Evolutionary conservation across 2,797 vertebrate species (phyloP).

Genomic region (Nyctalus aviator): DNA sequence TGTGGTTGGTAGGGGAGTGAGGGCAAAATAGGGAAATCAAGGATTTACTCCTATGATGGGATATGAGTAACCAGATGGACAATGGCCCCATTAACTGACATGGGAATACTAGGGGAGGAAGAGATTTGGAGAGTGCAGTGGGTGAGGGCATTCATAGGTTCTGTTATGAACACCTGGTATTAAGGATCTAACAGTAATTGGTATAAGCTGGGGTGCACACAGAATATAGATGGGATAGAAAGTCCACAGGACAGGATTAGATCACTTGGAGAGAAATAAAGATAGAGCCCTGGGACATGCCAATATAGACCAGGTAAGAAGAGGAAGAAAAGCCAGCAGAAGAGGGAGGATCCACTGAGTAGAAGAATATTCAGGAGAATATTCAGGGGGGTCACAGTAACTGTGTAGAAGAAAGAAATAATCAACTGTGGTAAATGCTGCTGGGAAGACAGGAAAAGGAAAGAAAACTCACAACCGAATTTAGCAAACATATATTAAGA

Average conservation of each 20-base stretch:
- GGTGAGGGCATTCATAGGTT: not conserved
- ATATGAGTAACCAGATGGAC: not conserved
- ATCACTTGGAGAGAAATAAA: conserved; percentile 13
- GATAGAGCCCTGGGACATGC: not conserved
- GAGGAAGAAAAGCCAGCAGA: not conserved
- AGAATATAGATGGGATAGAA: not conserved
- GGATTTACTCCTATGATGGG: not conserved
- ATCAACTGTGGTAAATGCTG: not conserved
- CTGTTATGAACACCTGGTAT: not conserved
- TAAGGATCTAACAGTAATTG: not conserved
- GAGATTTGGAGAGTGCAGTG: not conserved
- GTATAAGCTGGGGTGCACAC: not conserved
- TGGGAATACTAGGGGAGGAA: not conserved
- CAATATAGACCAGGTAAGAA: not conserved
- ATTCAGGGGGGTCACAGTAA: not conserved
- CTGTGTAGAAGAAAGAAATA: not conserved
- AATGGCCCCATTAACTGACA: not conserved
- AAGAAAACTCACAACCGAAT: not conserved
- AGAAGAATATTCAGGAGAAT: not conserved
- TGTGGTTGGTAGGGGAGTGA: not conserved
- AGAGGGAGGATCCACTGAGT: not conserved
- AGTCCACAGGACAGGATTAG: not conserved
- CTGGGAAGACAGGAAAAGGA: not conserved
- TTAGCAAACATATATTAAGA: conserved; percentile 1
- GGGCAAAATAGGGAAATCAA: conserved; percentile 26